A percentile compares a stretch with the other conserved stretches of the same genome.
These are phyloP conservation scores for Dimorphilus gyrociliatus DNA, from an alignment of 2,888 invertebrate species.

Conservation along the genomic window DNA sequence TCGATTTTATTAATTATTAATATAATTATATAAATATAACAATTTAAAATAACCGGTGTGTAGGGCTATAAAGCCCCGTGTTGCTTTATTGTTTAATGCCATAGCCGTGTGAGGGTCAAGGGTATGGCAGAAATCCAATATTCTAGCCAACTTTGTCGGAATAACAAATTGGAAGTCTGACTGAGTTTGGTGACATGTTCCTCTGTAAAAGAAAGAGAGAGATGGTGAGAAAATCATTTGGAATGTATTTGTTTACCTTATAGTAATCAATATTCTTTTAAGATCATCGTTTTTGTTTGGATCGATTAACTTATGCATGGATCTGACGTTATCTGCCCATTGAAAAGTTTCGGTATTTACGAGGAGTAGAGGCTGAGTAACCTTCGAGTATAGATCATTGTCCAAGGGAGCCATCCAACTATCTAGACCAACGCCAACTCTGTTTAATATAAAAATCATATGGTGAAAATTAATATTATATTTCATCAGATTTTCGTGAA, in stretches of 20 bases:
- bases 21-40: too few relatives aligned
- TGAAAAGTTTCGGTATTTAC: constrained; percentile 28
- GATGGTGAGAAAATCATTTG: too few relatives aligned
- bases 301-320: constrained; percentile 13
- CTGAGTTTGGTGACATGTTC: constrained; percentile 28
- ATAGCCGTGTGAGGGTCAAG: constrained; percentile 21
- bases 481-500: background rate
- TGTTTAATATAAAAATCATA: constrained; percentile 7
- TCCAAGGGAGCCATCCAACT: constrained; percentile 31
- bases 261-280: background rate
- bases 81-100: constrained; percentile 16
- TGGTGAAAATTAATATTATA: background rate
- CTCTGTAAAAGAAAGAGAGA: constrained; percentile 14
- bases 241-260: background rate
- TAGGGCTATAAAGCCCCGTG: constrained; percentile 20
- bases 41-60: constrained; percentile 16
- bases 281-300: constrained; percentile 5
- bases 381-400: constrained; percentile 14
- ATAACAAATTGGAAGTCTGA: constrained; percentile 30
- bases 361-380: constrained; percentile 21
- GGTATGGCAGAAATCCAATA: constrained; percentile 21
- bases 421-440: constrained; percentile 24
- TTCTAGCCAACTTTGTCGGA: constrained; percentile 16
- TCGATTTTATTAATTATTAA: background rate
- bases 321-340: constrained; percentile 22